Conservation (phyloP, 2,888 invertebrate genomes). For the Digitonthophagus gazella region DNA sequence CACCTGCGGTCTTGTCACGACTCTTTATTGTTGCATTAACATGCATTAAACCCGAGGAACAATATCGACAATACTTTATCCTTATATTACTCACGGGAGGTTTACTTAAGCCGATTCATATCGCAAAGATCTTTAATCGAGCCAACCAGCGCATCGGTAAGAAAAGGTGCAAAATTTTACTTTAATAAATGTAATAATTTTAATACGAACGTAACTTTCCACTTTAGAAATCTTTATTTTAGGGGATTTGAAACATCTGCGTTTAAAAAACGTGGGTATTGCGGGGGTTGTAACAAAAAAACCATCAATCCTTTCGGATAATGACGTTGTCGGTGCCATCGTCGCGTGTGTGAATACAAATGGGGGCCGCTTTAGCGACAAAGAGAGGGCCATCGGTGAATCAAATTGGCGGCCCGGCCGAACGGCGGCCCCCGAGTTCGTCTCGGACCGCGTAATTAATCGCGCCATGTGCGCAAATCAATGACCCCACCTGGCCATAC, state of each 20-base stretch:
- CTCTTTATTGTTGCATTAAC: neutral
- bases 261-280: neutral
- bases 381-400: conserved; percentile 32
- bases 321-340: conserved; percentile 25
- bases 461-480: conserved; percentile 46
- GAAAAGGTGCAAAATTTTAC: neutral
- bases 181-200: neutral
- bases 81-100: neutral
- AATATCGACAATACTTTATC: neutral
- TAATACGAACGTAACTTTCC: neutral
- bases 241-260: neutral
- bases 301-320: conserved; percentile 25
- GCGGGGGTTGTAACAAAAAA: conserved; percentile 8
- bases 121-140: neutral
- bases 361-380: conserved; percentile 34
- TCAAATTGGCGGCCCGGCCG: conserved; percentile 36
- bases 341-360: conserved; percentile 35
- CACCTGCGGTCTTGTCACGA: conserved; percentile 22
- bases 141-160: neutral
- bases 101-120: neutral
- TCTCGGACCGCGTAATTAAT: conserved; percentile 40
- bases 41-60: neutral
- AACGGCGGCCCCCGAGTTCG: neutral
- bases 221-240: neutral
- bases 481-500: conserved; percentile 43